Evolutionary conservation across 2,797 vertebrate genomes (phyloP), one percentile per base, ranked within the genome.

Genomic region (Propithecus perrieri): DNA sequence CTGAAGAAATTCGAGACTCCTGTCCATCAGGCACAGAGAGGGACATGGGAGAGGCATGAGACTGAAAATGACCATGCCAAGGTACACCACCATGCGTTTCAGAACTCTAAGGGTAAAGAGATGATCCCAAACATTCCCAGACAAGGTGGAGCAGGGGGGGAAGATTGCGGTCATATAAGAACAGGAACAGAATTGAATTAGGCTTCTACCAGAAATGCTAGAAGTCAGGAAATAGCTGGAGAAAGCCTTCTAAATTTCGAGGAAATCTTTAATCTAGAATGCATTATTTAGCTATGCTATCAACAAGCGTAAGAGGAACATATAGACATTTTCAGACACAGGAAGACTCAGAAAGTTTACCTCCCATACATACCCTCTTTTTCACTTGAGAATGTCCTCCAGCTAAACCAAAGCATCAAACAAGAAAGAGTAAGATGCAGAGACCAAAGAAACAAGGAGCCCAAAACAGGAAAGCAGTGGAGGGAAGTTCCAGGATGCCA

Each of bases 371-470:
- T 18, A 69, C n/a, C 8, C 85, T 96, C 15, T 78, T 81, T 97
- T 94, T 96, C 85, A 35, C 67, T 94, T 57, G 69, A 95, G 55
- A 92, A 86, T 2, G 5, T 48, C 69, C 24, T 89, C 76, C 15
- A 76, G 35, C 53, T 84, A 85, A 96, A 65, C 26, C 87, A 90
- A 94, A 61, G 74, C 91, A 75, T 79, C 86, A 80, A 94, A 3
- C 48, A 46, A 89, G 79, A 97, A 97, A 92, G 57, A 94, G 81
- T 90, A 96, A 92, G 85, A 80, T 59, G 24, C 2, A 71, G 85
- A 92, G 48, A 50, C 67, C 41, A n/a, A 48, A 92, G 71, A 91
- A 81, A n/a, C 13, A 74, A 87, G 14, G 20, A 38, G 30, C 61
- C 50, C 59, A 35, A 93, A 95, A 87, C 2, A 71, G 81, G 72